Percentiles rank a stretch among this genome's conserved stretches.
phyloP scores from a whole-genome alignment of 1,140 invertebrate species.

The Drosophila carrolli region DNA sequence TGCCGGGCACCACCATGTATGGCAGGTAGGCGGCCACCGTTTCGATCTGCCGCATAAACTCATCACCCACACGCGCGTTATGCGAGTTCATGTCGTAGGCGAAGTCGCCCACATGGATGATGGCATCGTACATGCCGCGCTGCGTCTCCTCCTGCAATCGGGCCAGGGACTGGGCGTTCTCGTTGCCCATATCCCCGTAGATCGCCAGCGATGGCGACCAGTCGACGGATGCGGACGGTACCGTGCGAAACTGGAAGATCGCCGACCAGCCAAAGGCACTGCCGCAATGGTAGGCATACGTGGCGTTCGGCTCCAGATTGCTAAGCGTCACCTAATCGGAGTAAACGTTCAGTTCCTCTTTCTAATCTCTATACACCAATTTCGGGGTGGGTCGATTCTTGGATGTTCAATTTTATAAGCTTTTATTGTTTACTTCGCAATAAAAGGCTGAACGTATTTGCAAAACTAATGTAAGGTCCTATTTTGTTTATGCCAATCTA shows the following conservation, averaged over 20 bases:
- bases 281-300: conserved; percentile 94
- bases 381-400: background rate
- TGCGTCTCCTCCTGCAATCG: conserved; percentile 93
- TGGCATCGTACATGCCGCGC: conserved; percentile 92
- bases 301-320: conserved; percentile 87
- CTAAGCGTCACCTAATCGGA: conserved; percentile 86
- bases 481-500: background rate
- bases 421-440: too few species aligned
- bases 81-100: conserved; percentile 97
- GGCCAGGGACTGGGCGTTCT: conserved; percentile 93
- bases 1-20: conserved; percentile 97
- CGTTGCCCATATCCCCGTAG: conserved; percentile 96
- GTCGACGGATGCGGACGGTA: conserved; percentile 85
- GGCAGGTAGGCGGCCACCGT: conserved; percentile 94
- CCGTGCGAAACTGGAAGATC: conserved; percentile 90
- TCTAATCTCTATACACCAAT: background rate
- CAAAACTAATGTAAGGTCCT: background rate
- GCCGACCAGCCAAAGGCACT: conserved; percentile 92
- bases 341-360: conserved; percentile 5
- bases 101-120: conserved; percentile 97
- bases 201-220: conserved; percentile 94
- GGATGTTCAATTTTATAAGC: too few species aligned
- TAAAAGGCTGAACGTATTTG: too few species aligned
- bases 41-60: conserved; percentile 96
- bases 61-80: conserved; percentile 92